A percentile compares a stretch with the other conserved stretches of the same genome.
These are phyloP conservation scores for Dendrolimus houi DNA, from an alignment of 2,888 invertebrate species.

Conservation along the genomic window DNA sequence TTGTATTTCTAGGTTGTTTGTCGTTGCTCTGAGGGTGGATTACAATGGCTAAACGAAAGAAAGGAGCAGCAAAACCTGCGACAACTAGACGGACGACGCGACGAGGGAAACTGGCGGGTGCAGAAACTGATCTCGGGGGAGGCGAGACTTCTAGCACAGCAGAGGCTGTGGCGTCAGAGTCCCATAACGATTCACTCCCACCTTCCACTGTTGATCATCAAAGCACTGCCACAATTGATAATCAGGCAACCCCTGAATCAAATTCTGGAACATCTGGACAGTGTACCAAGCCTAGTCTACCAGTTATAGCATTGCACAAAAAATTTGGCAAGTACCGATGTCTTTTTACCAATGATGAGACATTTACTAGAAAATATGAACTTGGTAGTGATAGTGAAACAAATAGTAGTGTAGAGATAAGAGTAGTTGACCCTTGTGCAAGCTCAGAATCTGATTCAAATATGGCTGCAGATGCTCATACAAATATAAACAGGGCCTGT, in stretches of 20 bases:
- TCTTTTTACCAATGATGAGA: constrained; percentile 58
- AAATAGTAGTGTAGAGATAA: constrained; percentile 62
- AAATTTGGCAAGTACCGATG: constrained; percentile 77
- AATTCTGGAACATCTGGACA: constrained; percentile 24
- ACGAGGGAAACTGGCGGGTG: constrained; percentile 50
- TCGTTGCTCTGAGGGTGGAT: constrained; percentile 24
- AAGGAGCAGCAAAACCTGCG: constrained; percentile 44
- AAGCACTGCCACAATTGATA: constrained; percentile 14
- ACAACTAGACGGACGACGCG: constrained; percentile 51
- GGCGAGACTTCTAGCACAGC: constrained; percentile 38
- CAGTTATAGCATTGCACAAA: constrained; percentile 62
- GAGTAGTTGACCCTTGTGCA: constrained; percentile 56
- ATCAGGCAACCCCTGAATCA: constrained; percentile 15
- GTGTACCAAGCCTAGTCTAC: constrained; percentile 33
- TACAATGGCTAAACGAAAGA: constrained; percentile 64
- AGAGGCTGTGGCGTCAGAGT: constrained; percentile 16
- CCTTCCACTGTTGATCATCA: constrained; percentile 9
- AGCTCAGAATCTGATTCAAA: constrained; percentile 71
- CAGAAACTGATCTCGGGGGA: constrained; percentile 21
- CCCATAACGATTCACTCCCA: constrained; percentile 13
- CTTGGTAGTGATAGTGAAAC: constrained; percentile 70
- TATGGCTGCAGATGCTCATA: constrained; percentile 50
- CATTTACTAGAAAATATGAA: constrained; percentile 51
- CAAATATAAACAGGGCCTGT: constrained; percentile 46
- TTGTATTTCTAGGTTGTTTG: constrained; percentile 44